Conservation (phyloP, 2,888 invertebrate species). For the Ochropacha duplaris region DNA sequence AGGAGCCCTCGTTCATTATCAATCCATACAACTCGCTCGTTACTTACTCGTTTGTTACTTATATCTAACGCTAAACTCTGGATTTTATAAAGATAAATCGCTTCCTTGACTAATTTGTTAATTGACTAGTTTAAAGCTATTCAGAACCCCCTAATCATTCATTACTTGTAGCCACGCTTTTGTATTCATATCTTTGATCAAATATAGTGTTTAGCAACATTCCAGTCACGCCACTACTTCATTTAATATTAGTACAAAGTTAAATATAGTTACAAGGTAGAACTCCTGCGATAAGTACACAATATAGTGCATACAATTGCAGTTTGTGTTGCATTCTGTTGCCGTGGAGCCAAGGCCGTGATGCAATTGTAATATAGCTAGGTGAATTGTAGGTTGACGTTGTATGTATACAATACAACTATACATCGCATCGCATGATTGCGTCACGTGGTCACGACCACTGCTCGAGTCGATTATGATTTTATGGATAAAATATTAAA, state of each 20-base stretch:
- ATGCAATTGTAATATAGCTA: slow-evolving; percentile 74
- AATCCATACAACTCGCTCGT: slow-evolving; percentile 59
- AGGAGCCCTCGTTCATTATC: slow-evolving; percentile 75
- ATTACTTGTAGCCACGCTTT: too few species aligned
- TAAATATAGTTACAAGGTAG: neutral
- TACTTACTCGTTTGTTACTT: slow-evolving; percentile 18
- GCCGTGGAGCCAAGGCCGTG: slow-evolving; percentile 74
- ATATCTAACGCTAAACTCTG: slow-evolving; percentile 19
- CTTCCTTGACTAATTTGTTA: neutral
- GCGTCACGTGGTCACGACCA: slow-evolving; percentile 45
- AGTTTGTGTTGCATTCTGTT: slow-evolving; percentile 65
- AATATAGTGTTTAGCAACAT: neutral
- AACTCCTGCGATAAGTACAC: slow-evolving; percentile 10
- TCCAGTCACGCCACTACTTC: neutral
- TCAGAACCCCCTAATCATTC: neutral
- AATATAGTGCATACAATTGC: slow-evolving; percentile 51
- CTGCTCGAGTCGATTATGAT: slow-evolving; percentile 10
- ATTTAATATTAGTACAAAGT: neutral
- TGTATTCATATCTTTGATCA: neutral
- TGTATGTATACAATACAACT: slow-evolving; percentile 55
- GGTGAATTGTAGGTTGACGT: slow-evolving; percentile 58
- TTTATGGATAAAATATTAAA: neutral
- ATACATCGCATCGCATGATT: slow-evolving; percentile 62
- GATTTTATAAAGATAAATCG: neutral
- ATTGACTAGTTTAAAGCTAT: neutral